Conservation (phyloP, 2,888 invertebrate species). For the Caenorhabditis drosophilae region DNA sequence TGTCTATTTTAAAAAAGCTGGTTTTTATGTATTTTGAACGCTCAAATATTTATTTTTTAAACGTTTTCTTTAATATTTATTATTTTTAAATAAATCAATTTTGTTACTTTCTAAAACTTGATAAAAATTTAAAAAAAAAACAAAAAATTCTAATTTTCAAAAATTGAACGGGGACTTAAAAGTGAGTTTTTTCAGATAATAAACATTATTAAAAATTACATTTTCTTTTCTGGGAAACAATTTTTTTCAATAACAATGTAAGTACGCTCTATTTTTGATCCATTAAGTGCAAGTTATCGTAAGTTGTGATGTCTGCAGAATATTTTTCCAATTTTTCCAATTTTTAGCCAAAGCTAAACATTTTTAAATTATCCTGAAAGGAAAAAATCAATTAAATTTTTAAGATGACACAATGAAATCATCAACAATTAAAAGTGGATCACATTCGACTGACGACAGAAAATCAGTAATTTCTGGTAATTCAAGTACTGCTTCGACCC, state of each 20-base stretch:
- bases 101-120: too few relatives aligned
- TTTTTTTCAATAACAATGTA: too few relatives aligned
- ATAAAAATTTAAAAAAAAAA: too few relatives aligned
- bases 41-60: neutral
- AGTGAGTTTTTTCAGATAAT: too few relatives aligned
- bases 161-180: too few relatives aligned
- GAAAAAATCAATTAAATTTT: too few relatives aligned
- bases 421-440: slow-evolving; percentile 22
- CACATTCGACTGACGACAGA: slow-evolving; percentile 45
- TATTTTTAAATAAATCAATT: neutral
- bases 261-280: too few relatives aligned
- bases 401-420: slow-evolving; percentile 30
- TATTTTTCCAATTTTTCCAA: neutral
- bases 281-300: slow-evolving; percentile 1
- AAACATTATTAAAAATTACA: too few relatives aligned
- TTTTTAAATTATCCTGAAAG: too few relatives aligned
- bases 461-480: slow-evolving; percentile 52
- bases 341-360: neutral
- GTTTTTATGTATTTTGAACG: neutral
- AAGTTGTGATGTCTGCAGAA: neutral
- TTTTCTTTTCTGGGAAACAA: neutral
- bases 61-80: neutral
- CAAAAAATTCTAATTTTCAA: too few relatives aligned
- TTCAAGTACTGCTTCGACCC: slow-evolving; percentile 52
- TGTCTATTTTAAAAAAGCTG: neutral